Evolutionary conservation across 2,888 invertebrate genomes (phyloP).

Genomic region (Coenonympha arcania): DNA sequence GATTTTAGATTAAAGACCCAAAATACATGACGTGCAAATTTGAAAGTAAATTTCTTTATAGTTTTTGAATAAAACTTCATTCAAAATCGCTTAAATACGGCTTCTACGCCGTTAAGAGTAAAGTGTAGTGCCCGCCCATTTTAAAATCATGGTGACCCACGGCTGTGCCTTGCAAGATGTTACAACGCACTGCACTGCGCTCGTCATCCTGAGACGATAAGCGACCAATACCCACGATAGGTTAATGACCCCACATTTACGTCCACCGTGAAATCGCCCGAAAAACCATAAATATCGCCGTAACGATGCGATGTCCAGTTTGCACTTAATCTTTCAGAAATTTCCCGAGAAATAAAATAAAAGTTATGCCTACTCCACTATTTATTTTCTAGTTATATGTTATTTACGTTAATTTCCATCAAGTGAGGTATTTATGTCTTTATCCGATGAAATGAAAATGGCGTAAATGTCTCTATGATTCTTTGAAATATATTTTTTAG

Average conservation of each 20-base stretch:
- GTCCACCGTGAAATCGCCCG: conserved; percentile 5
- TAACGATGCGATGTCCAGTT: conserved; percentile 14
- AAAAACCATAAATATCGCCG: conserved; percentile 13
- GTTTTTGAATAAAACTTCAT: no score
- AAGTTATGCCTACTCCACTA: no score
- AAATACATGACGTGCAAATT: no score
- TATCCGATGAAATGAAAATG: not conserved
- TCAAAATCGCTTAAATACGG: no score
- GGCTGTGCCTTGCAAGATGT: no score
- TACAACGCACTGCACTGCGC: no score
- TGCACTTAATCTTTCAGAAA: conserved; percentile 12
- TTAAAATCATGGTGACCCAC: no score
- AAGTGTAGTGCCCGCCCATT: no score
- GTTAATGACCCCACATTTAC: conserved; percentile 11
- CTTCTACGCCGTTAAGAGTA: no score
- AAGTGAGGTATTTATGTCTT: not conserved
- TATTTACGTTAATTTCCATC: not conserved
- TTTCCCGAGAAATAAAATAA: not conserved
- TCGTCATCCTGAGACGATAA: no score
- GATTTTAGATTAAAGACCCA: no score
- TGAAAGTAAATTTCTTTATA: no score
- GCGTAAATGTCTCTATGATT: not conserved
- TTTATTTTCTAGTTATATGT: not conserved
- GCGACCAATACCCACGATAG: conserved; percentile 14
- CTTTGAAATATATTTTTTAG: not conserved